A percentile compares a stretch with the other conserved stretches of the same genome.
Conservation (phyloP, 2,797 vertebrate species). For the Leuciscus waleckii region DNA sequence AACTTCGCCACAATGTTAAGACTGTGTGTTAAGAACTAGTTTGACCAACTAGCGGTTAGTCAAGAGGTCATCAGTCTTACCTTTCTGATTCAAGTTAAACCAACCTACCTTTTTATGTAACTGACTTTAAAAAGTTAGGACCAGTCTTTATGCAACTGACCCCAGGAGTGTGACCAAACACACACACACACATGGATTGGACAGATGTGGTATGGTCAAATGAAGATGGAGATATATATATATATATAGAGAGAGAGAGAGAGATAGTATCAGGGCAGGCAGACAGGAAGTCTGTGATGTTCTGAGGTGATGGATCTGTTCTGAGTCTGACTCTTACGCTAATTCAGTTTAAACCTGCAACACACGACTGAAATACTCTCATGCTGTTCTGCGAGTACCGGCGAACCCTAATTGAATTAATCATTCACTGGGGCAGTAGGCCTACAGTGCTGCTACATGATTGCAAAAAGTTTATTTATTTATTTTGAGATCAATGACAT, state of each 20-base stretch:
- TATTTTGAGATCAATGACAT: not conserved
- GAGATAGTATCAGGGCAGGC: conserved; percentile 77
- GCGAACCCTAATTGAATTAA: conserved; percentile 21
- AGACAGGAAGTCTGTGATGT: conserved; percentile 84
- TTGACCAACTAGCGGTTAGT: not conserved
- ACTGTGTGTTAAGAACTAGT: not conserved
- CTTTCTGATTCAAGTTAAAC: not conserved
- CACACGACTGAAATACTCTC: conserved; percentile 36
- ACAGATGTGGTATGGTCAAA: conserved; percentile 48
- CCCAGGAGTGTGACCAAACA: conserved; percentile 58
- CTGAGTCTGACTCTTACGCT: conserved; percentile 39
- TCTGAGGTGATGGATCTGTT: conserved; percentile 75
- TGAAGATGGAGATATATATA: conserved; percentile 45
- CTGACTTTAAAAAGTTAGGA: not conserved
- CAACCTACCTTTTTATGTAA: not conserved
- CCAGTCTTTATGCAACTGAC: not conserved
- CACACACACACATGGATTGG: conserved; percentile 56
- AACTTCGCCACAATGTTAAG: not conserved
- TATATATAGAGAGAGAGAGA: conserved; percentile 62
- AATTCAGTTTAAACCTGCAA: conserved; percentile 27
- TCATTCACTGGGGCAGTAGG: not conserved
- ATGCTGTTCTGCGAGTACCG: conserved; percentile 10
- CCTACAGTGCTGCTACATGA: not conserved
- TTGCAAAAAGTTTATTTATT: not conserved
- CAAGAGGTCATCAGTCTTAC: not conserved